Conservation (phyloP, 1,140 invertebrate genomes). For the Orius laevigatus region DNA sequence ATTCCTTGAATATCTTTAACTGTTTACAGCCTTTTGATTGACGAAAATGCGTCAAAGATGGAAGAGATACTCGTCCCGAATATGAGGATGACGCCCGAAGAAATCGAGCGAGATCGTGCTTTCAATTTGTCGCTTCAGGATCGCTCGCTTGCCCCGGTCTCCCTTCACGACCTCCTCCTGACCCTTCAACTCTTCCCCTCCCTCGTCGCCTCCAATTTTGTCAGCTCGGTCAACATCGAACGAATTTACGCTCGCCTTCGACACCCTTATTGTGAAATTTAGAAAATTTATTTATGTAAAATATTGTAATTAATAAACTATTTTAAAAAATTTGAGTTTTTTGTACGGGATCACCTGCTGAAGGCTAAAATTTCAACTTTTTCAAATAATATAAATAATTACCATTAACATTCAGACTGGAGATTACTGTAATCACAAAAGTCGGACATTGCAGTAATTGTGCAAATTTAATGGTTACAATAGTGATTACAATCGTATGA, state of each 20-base stretch:
- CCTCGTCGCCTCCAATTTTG: slow-evolving; percentile 10
- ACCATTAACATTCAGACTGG: no score
- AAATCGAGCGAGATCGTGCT: background rate
- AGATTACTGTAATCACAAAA: no score
- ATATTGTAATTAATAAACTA: no score
- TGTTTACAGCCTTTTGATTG: background rate
- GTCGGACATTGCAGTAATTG: no score
- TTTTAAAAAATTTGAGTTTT: no score
- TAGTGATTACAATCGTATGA: no score
- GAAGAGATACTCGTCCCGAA: background rate
- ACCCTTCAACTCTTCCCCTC: slow-evolving; percentile 4
- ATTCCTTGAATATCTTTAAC: background rate
- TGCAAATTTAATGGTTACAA: no score
- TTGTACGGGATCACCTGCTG: no score
- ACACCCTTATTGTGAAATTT: background rate
- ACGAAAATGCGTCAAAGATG: background rate
- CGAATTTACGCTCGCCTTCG: slow-evolving; percentile 4
- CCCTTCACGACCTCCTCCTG: slow-evolving; percentile 4
- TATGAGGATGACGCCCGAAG: background rate
- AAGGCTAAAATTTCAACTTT: no score
- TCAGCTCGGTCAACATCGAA: background rate
- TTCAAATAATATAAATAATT: no score
- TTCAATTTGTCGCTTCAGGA: slow-evolving; percentile 1
- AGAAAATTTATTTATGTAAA: no score
- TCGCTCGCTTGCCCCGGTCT: background rate